These are phyloP conservation scores for Spizella passerina DNA, from an alignment of 2,797 vertebrate species.

Conservation along the genomic window DNA sequence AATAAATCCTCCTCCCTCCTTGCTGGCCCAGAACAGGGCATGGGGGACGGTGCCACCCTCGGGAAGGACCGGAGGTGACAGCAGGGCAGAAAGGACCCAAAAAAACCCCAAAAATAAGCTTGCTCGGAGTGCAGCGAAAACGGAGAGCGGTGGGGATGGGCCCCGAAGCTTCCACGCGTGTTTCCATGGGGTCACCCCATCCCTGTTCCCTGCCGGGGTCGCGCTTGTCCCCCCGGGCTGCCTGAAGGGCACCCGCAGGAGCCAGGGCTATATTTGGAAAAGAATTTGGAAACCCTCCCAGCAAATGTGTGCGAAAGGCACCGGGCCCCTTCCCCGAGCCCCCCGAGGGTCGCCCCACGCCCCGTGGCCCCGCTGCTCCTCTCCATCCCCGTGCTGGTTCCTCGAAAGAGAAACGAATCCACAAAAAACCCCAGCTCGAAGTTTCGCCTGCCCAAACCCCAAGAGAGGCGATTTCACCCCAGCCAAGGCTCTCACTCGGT, in stretches of 20 bases:
- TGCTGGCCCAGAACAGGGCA: no score
- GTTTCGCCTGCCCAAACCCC: neutral
- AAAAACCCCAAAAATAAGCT: neutral
- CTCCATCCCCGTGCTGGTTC: neutral
- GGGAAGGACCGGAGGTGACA: neutral
- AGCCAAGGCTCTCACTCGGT: neutral
- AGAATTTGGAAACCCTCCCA: slow-evolving; percentile 52
- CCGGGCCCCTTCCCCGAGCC: neutral
- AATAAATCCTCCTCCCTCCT: neutral
- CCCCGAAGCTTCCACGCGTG: neutral
- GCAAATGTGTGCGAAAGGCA: slow-evolving; percentile 7
- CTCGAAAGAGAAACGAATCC: neutral
- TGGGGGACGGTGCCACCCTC: neutral
- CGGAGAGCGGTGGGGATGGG: fast-evolving
- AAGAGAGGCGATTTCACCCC: neutral
- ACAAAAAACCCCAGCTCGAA: neutral
- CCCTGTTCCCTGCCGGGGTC: neutral
- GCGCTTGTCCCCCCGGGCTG: neutral
- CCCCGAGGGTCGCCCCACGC: fast-evolving
- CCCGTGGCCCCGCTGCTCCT: neutral
- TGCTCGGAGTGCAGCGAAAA: fast-evolving
- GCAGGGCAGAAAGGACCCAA: neutral
- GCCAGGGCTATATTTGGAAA: slow-evolving; percentile 67
- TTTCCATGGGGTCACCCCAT: neutral
- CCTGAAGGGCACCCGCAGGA: neutral